These are phyloP conservation scores for Protophormia terraenovae DNA, from an alignment of 2,888 invertebrate species.

Conservation along the genomic window DNA sequence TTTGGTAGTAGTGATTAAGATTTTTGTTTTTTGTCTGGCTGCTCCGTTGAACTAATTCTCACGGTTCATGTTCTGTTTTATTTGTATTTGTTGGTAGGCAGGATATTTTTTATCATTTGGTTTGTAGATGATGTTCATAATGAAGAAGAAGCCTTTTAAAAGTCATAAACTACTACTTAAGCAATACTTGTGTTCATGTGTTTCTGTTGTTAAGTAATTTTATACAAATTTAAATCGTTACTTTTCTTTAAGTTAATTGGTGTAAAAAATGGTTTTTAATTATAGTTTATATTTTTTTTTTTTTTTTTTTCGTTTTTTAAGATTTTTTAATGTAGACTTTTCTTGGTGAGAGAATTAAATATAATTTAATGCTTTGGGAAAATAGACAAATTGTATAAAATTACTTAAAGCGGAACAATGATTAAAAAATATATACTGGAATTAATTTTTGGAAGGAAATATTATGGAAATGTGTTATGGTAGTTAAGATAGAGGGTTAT, in stretches of 20 bases:
- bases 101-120: slow-evolving; percentile 21
- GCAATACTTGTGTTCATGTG: neutral
- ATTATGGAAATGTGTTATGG: neutral
- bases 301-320: neutral
- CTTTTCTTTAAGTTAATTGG: slow-evolving; percentile 25
- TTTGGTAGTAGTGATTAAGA: neutral
- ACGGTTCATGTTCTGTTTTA: slow-evolving; percentile 50
- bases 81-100: slow-evolving; percentile 19
- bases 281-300: neutral
- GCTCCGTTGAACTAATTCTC: slow-evolving; percentile 61
- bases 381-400: neutral
- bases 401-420: neutral
- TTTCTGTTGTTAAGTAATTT: slow-evolving; percentile 13
- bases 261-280: slow-evolving; percentile 19
- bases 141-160: slow-evolving; percentile 36
- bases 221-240: slow-evolving; percentile 13
- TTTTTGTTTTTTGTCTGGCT: slow-evolving; percentile 31
- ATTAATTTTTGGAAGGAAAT: neutral
- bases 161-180: neutral
- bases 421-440: neutral
- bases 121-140: neutral
- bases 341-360: neutral
- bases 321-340: neutral
- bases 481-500: too few species aligned
- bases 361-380: neutral